Evolutionary conservation across 2,113 vertebrate species (phyloP).

Genomic region (Hypanus sabinus): DNA sequence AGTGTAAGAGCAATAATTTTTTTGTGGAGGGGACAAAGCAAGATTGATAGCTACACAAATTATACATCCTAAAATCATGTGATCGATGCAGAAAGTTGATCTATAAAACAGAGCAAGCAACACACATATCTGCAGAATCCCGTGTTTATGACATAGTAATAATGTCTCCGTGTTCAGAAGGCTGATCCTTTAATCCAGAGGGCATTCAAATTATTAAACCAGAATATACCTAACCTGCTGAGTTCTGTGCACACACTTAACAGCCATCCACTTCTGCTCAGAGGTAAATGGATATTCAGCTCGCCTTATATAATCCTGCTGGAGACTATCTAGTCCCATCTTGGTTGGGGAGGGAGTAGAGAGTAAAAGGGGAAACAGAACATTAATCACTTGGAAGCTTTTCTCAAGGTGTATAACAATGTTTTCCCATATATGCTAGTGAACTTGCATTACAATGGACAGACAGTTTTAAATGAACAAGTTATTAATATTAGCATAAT

Average conservation of each 20-base stretch:
- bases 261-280: constrained; percentile 96
- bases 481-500: not conserved
- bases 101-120: not conserved
- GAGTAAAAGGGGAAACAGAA: constrained; percentile 28
- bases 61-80: not conserved
- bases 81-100: not conserved
- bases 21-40: not conserved
- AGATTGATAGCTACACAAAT: not conserved
- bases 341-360: constrained; percentile 44
- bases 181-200: not conserved
- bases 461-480: not conserved
- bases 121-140: too few relatives aligned
- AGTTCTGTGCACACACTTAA: constrained; percentile 79
- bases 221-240: constrained; percentile 67
- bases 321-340: constrained; percentile 85
- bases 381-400: not conserved
- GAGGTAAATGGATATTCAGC: constrained; percentile 90
- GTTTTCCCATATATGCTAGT: not conserved
- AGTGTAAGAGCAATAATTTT: not conserved
- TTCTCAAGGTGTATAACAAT: not conserved
- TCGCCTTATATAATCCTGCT: constrained; percentile 80
- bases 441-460: not conserved
- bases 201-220: not conserved
- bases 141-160: too few relatives aligned
- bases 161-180: not conserved